Evolutionary conservation across 2,113 vertebrate species (phyloP).

Genomic region (Phycodurus eques): DNA sequence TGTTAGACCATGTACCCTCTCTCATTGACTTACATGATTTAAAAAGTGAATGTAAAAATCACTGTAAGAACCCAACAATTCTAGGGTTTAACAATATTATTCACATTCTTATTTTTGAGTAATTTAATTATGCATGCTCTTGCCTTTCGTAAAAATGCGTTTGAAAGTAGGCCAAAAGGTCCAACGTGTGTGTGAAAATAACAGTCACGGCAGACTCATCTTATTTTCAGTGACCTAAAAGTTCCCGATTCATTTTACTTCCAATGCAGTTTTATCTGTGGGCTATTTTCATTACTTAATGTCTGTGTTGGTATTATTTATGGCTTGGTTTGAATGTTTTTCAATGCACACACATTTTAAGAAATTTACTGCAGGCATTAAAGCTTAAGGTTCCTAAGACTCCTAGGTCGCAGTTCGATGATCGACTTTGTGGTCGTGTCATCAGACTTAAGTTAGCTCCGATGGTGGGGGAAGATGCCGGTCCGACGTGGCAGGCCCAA

Average conservation of each 20-base stretch:
- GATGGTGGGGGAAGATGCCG: no score
- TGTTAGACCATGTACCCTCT: not conserved
- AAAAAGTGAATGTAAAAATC: not conserved
- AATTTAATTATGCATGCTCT: not conserved
- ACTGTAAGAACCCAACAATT: not conserved
- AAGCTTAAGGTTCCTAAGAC: no score
- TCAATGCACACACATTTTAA: not conserved
- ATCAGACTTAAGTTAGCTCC: no score
- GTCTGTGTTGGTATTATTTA: constrained; percentile 40
- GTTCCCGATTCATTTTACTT: constrained; percentile 17
- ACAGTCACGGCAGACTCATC: constrained; percentile 3
- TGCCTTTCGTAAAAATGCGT: not conserved
- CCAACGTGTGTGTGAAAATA: not conserved
- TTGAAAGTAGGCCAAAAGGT: not conserved
- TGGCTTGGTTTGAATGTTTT: constrained; percentile 24
- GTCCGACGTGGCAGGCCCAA: no score
- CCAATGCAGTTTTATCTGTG: constrained; percentile 10
- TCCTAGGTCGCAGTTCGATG: no score
- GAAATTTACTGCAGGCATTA: no score
- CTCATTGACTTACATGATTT: not conserved
- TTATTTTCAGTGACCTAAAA: not conserved
- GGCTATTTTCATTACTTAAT: constrained; percentile 4
- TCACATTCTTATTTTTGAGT: not conserved
- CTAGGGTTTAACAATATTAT: not conserved
- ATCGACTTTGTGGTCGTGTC: no score